A percentile compares a stretch with the other conserved stretches of the same genome.
Evolutionary conservation across 2,888 invertebrate species (phyloP).

Genomic region (Tetanocera ferruginea): DNA sequence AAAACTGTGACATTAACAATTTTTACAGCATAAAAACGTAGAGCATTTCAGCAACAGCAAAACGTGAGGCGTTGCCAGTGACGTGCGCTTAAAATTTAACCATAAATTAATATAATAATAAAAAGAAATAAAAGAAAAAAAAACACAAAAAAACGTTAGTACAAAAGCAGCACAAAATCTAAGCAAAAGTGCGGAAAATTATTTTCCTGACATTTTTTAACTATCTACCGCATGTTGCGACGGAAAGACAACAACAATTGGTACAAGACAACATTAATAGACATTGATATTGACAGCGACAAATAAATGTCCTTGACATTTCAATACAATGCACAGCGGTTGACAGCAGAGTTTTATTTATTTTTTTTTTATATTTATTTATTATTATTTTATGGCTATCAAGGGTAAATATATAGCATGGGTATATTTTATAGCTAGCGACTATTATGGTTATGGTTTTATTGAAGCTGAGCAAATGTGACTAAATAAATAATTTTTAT

Average conservation of each 20-base stretch:
- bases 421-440: too few relatives aligned
- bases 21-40: constrained; percentile 52
- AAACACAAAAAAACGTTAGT: neutral
- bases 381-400: too few relatives aligned
- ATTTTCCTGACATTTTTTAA: neutral
- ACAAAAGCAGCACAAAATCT: neutral
- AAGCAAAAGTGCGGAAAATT: neutral
- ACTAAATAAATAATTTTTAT: too few relatives aligned
- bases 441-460: too few relatives aligned
- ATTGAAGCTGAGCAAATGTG: too few relatives aligned
- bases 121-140: neutral
- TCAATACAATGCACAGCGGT: neutral
- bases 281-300: constrained; percentile 4
- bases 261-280: neutral
- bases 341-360: too few relatives aligned
- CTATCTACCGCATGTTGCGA: neutral
- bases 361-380: too few relatives aligned
- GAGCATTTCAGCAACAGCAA: neutral
- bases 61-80: constrained; percentile 26
- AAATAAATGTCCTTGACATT: constrained; percentile 4
- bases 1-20: constrained; percentile 62
- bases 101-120: neutral
- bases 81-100: constrained; percentile 12
- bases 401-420: too few relatives aligned
- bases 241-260: too few relatives aligned